phyloP scores from a whole-genome alignment of 1,140 invertebrate species.

The Macrotrachela quadricornifera region DNA sequence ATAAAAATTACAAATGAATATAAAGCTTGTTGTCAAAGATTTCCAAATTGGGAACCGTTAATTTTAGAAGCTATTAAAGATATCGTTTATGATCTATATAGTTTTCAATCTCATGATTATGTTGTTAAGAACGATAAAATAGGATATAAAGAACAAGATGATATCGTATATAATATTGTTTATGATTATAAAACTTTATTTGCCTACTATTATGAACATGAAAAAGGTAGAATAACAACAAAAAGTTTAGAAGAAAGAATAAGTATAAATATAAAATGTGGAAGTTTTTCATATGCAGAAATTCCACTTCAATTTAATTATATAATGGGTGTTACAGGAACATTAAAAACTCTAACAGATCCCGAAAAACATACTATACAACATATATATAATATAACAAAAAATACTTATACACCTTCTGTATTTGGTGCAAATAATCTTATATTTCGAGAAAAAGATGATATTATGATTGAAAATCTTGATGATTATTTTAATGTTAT shows the following conservation, averaged over 20 bases:
- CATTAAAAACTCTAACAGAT: neutral
- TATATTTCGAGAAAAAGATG: neutral
- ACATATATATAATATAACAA: no score
- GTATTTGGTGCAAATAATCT: neutral
- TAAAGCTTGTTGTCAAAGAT: no score
- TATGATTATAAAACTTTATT: neutral
- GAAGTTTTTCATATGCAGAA: neutral
- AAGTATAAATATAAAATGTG: neutral
- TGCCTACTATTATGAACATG: neutral
- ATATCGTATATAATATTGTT: neutral
- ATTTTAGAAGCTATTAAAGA: neutral
- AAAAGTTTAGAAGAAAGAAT: neutral
- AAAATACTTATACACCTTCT: no score
- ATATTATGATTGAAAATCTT: neutral
- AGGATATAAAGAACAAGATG: neutral
- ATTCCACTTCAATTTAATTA: neutral
- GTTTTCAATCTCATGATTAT: neutral
- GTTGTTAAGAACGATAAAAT: neutral
- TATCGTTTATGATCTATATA: neutral
- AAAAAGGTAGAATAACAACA: neutral
- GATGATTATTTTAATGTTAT: neutral
- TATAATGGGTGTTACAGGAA: neutral
- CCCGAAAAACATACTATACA: no score
- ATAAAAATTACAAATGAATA: neutral
- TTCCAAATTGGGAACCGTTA: neutral